These are phyloP conservation scores for Dryadula phaetusa DNA, from an alignment of 2,888 invertebrate species.

Conservation along the genomic window DNA sequence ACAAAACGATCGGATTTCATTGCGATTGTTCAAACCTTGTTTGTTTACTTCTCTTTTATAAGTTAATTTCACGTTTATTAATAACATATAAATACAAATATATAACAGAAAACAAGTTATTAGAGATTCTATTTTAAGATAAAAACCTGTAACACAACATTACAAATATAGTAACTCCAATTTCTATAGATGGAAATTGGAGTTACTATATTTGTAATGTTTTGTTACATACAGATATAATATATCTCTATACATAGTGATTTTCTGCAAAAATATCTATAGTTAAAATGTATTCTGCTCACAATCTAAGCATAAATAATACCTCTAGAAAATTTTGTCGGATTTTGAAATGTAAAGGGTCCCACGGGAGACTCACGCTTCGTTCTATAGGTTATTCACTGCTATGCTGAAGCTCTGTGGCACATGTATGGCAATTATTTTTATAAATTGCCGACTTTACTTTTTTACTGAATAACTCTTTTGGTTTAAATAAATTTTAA, in stretches of 20 bases:
- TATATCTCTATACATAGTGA: not conserved
- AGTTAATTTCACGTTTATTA: not conserved
- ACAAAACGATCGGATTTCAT: constrained; percentile 40
- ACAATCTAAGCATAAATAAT: constrained; percentile 20
- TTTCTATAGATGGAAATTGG: too few relatives aligned
- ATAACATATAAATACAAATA: not conserved
- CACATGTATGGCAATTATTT: constrained; percentile 13
- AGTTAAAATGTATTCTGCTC: constrained; percentile 9
- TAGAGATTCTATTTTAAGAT: not conserved
- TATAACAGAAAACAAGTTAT: not conserved
- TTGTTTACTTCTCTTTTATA: constrained; percentile 18
- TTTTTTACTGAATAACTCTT: not conserved
- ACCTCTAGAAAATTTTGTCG: constrained; percentile 10
- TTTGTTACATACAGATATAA: too few relatives aligned
- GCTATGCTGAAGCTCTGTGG: constrained; percentile 7
- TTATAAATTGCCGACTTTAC: constrained; percentile 8
- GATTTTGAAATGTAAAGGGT: constrained; percentile 16
- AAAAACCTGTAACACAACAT: too few relatives aligned
- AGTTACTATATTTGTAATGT: not conserved
- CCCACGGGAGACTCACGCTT: constrained; percentile 6
- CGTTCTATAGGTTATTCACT: constrained; percentile 21
- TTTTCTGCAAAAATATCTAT: not conserved
- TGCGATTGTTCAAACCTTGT: constrained; percentile 21
- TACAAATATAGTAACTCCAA: too few relatives aligned
- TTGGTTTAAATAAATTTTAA: too few relatives aligned